Conservation (phyloP, 1,140 invertebrate species). For the Drosophila arizonae region DNA sequence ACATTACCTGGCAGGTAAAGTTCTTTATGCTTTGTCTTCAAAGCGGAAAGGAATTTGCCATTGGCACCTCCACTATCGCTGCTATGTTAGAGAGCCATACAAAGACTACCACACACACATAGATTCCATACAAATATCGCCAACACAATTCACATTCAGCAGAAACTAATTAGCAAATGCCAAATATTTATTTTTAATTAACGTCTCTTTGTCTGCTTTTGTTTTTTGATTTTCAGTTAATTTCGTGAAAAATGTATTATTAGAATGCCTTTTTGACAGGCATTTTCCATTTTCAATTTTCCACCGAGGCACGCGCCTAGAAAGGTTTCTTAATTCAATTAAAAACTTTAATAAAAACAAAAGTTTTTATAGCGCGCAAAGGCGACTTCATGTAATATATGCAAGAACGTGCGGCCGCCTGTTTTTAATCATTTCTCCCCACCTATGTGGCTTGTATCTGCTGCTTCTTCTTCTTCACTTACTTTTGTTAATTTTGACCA, state of each 20-base stretch:
- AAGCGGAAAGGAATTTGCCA: too few species aligned
- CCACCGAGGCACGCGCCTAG: background rate
- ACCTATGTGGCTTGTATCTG: too few species aligned
- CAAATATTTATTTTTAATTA: conserved; percentile 1
- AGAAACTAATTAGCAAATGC: background rate
- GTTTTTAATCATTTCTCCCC: too few species aligned
- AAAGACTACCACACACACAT: background rate
- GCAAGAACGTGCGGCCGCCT: background rate
- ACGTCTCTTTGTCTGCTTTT: background rate
- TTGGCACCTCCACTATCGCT: background rate
- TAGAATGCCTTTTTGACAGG: background rate
- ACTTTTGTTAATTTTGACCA: too few species aligned
- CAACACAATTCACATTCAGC: background rate
- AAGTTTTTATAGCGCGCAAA: background rate
- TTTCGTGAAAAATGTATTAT: background rate
- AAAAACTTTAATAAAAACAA: conserved; percentile 2
- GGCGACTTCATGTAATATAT: background rate
- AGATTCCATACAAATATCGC: background rate
- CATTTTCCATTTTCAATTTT: too few species aligned
- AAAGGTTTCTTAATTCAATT: background rate
- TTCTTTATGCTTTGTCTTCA: too few species aligned
- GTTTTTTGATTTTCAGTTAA: background rate
- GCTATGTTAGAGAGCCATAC: background rate
- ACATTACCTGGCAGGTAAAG: too few species aligned
- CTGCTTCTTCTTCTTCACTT: too few species aligned